These are phyloP conservation scores for Crossaster papposus DNA, from an alignment of 53 echinoderm and acorn worm species.

Conservation along the genomic window DNA sequence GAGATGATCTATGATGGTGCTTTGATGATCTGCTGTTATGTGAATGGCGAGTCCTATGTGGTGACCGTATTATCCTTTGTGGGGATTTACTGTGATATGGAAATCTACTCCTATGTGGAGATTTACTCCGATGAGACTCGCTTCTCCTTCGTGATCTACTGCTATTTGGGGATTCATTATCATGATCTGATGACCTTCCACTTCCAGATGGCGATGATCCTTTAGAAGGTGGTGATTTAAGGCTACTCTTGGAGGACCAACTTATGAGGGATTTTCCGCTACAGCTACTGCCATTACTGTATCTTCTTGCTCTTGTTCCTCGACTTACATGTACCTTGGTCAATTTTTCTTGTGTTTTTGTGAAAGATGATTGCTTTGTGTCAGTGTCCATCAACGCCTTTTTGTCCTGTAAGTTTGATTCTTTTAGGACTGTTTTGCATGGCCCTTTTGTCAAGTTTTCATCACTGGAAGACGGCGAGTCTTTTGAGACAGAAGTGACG, in stretches of 20 bases:
- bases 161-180: neutral
- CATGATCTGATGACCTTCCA: neutral
- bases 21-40: neutral
- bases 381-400: neutral
- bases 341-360: neutral
- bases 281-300: slow-evolving; percentile 18
- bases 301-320: neutral
- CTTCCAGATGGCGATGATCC: neutral
- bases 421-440: neutral
- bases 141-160: slow-evolving; percentile 3
- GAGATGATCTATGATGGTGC: neutral
- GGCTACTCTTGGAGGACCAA: neutral
- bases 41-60: neutral
- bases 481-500: neutral
- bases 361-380: neutral
- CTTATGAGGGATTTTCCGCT: neutral
- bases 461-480: neutral
- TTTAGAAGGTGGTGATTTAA: neutral
- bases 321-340: neutral
- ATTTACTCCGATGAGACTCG: slow-evolving; percentile 15
- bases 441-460: neutral
- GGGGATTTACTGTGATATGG: neutral
- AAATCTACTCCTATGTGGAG: slow-evolving; percentile 12
- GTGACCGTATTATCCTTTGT: neutral
- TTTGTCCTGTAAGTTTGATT: neutral